These are phyloP conservation scores for Melospiza georgiana DNA, from an alignment of 2,113 vertebrate genomes.

Conservation along the genomic window DNA sequence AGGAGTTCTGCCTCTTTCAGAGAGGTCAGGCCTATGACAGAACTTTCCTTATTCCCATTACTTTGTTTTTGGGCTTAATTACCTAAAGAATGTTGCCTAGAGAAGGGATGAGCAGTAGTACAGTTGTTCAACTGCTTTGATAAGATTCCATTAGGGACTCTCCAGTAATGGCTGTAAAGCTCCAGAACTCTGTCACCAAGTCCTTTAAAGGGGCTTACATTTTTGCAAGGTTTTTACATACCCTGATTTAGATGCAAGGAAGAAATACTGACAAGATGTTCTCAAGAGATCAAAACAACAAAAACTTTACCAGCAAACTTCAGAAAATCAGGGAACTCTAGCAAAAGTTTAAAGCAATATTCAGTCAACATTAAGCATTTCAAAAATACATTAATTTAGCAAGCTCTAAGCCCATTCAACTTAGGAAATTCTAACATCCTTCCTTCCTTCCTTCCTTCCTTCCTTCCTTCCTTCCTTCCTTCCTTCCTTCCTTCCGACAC, in stretches of 20 bases:
- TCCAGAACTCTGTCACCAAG: not conserved
- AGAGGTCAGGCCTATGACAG: not conserved
- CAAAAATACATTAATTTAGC: not conserved
- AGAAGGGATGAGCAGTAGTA: not conserved
- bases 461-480: too few species aligned
- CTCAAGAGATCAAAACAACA: not conserved
- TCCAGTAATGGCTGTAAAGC: not conserved
- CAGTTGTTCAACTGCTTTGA: not conserved
- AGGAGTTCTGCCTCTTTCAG: not conserved
- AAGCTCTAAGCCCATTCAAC: not conserved
- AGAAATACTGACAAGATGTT: not conserved
- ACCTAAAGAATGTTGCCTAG: not conserved
- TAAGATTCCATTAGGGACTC: not conserved
- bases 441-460: too few species aligned
- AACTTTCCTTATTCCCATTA: not conserved
- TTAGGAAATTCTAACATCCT: not conserved
- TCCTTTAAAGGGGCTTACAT: not conserved
- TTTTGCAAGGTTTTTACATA: not conserved
- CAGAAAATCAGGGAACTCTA: not conserved
- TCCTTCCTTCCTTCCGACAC: not conserved
- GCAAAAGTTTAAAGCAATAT: not conserved
- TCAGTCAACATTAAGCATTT: not conserved
- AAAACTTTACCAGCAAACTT: not conserved
- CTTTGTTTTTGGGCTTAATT: not conserved
- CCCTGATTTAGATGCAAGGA: not conserved